A percentile compares a stretch with the other conserved stretches of the same genome.
Evolutionary conservation across 2,113 vertebrate species (phyloP).

Genomic region (Podarcis cretensis): DNA sequence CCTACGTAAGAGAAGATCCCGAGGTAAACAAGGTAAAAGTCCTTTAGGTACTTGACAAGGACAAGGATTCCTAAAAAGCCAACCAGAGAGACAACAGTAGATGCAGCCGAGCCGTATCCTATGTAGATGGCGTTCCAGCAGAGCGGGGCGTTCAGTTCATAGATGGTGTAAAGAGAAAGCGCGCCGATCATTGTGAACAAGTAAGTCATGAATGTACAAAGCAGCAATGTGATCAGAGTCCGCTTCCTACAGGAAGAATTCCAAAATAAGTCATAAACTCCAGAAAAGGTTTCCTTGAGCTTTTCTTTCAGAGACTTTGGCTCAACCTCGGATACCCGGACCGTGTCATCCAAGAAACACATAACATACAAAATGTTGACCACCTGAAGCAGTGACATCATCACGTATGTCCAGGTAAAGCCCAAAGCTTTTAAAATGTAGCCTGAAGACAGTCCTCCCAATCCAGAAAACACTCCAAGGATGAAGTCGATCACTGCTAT

Average conservation of each 20-base stretch:
- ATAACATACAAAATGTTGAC: slow-evolving; percentile 83
- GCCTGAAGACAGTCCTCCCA: slow-evolving; percentile 86
- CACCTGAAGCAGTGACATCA: slow-evolving; percentile 70
- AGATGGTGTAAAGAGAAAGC: slow-evolving; percentile 82
- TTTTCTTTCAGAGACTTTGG: slow-evolving; percentile 63
- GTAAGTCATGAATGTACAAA: slow-evolving; percentile 81
- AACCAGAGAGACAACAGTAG: slow-evolving; percentile 80
- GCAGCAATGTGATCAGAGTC: slow-evolving; percentile 77
- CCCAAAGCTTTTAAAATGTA: slow-evolving; percentile 86
- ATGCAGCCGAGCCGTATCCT: slow-evolving; percentile 89
- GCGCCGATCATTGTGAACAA: slow-evolving; percentile 80
- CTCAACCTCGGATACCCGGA: slow-evolving; percentile 59
- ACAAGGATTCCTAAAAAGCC: slow-evolving; percentile 88
- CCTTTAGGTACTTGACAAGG: slow-evolving; percentile 84
- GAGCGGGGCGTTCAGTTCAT: slow-evolving; percentile 89
- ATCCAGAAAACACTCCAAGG: slow-evolving; percentile 85
- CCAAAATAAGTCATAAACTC: slow-evolving; percentile 84
- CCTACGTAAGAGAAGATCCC: slow-evolving; percentile 85
- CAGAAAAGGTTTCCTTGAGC: slow-evolving; percentile 73
- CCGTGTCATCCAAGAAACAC: slow-evolving; percentile 86
- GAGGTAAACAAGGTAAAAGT: slow-evolving; percentile 82
- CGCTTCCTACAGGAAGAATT: slow-evolving; percentile 69
- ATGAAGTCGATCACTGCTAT: slow-evolving; percentile 92
- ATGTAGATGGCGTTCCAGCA: slow-evolving; percentile 94
- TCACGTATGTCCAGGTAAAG: slow-evolving; percentile 89